A percentile compares a stretch with the other conserved stretches of the same genome.
Conservation (phyloP, 2,113 vertebrate species). For the Caranx ignobilis region DNA sequence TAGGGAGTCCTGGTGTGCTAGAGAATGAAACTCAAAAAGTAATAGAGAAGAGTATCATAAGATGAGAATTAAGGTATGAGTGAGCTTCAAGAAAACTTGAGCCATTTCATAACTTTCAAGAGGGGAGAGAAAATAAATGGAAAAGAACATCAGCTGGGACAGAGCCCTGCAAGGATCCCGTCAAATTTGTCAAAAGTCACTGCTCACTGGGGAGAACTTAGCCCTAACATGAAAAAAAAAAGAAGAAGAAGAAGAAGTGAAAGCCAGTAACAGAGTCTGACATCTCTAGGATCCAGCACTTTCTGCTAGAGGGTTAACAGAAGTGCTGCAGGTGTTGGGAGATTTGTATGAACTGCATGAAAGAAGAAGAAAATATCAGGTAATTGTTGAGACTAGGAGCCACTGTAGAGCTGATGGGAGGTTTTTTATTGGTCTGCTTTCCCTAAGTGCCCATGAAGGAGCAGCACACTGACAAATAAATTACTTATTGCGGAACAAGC, state of each 20-base stretch:
- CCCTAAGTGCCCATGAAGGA: neutral
- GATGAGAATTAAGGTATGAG: neutral
- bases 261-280: neutral
- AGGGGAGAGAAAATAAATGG: constrained; percentile 15
- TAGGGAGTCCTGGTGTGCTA: neutral
- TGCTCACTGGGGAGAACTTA: neutral
- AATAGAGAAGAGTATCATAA: constrained; percentile 26
- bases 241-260: constrained; percentile 1
- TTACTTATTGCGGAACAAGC: neutral
- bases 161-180: constrained; percentile 7
- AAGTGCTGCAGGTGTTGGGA: constrained; percentile 1
- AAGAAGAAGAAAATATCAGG: constrained; percentile 2
- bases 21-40: constrained; percentile 44
- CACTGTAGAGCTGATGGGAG: neutral
- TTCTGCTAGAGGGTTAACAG: constrained; percentile 8
- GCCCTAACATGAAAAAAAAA: neutral
- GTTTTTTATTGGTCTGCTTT: neutral
- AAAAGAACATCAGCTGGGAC: constrained; percentile 2
- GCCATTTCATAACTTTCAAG: constrained; percentile 3
- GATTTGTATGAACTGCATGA: constrained; percentile 3
- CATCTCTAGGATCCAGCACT: neutral
- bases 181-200: constrained; percentile 7
- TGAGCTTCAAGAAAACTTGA: constrained; percentile 12
- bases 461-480: neutral
- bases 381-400: constrained; percentile 1